These are phyloP conservation scores for Aproaerema taeniolella DNA, from an alignment of 2,888 invertebrate genomes.

Conservation along the genomic window DNA sequence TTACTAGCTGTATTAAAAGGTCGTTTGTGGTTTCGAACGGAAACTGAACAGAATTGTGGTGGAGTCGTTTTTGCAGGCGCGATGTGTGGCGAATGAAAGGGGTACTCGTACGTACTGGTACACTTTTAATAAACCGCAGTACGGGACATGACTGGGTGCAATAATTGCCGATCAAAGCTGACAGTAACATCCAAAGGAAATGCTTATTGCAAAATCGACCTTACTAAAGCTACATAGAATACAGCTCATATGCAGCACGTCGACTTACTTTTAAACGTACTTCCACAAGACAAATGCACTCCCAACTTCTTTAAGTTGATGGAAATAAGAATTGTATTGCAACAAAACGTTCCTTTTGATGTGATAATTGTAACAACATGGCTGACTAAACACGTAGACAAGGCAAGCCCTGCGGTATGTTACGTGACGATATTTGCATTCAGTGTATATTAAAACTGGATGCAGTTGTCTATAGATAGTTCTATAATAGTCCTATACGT, in stretches of 20 bases:
- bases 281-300: too few species aligned
- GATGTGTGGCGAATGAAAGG: conserved; percentile 33
- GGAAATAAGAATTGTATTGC: too few species aligned
- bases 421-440: conserved; percentile 16
- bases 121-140: conserved; percentile 34
- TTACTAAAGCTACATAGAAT: too few species aligned
- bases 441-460: conserved; percentile 8
- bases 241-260: too few species aligned
- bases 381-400: too few species aligned
- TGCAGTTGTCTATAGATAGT: background rate
- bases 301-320: too few species aligned
- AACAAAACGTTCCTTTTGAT: too few species aligned
- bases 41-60: conserved; percentile 56
- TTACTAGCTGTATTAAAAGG: conserved; percentile 58
- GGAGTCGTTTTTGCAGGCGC: conserved; percentile 43
- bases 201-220: too few species aligned
- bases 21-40: conserved; percentile 65
- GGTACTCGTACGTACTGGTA: background rate
- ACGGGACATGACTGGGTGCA: conserved; percentile 23
- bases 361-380: too few species aligned
- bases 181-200: conserved; percentile 13
- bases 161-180: conserved; percentile 31
- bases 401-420: conserved; percentile 13
- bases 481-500: too few species aligned
- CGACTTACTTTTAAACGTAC: too few species aligned